These are phyloP conservation scores for Falco punctatus DNA, from an alignment of 2,113 vertebrate species.

Conservation along the genomic window DNA sequence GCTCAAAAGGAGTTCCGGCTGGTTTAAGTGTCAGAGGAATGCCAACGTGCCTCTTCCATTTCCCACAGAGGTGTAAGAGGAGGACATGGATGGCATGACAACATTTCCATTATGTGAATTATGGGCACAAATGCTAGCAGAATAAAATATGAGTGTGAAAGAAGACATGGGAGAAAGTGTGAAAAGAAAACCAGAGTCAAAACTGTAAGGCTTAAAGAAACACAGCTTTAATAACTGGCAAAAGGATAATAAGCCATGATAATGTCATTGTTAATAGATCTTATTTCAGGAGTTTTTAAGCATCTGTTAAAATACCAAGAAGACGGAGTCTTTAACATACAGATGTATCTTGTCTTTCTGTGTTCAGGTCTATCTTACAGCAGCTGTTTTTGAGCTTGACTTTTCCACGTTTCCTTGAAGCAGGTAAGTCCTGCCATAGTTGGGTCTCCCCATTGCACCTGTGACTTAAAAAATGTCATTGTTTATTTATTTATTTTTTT, in stretches of 20 bases:
- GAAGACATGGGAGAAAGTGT: not conserved
- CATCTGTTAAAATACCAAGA: not conserved
- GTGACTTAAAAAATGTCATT: not conserved
- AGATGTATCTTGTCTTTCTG: constrained; percentile 18
- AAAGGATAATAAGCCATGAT: not conserved
- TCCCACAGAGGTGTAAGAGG: not conserved
- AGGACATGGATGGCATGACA: not conserved
- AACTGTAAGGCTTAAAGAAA: not conserved
- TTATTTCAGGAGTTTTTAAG: not conserved
- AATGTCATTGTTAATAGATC: not conserved
- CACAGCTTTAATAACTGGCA: not conserved
- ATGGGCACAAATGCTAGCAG: not conserved
- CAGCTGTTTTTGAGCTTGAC: constrained; percentile 89
- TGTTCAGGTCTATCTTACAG: constrained; percentile 91
- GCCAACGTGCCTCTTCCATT: not conserved
- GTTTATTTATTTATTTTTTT: not conserved
- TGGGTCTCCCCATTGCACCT: not conserved
- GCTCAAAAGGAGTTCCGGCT: not conserved
- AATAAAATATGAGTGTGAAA: not conserved
- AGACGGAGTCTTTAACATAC: not conserved
- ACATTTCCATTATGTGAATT: not conserved
- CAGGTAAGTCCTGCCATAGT: constrained; percentile 81
- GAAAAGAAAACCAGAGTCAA: not conserved
- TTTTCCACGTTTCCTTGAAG: constrained; percentile 86
- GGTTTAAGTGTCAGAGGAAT: not conserved